Conservation (phyloP, 2,888 invertebrate genomes). For the Zele albiditarsus region DNA sequence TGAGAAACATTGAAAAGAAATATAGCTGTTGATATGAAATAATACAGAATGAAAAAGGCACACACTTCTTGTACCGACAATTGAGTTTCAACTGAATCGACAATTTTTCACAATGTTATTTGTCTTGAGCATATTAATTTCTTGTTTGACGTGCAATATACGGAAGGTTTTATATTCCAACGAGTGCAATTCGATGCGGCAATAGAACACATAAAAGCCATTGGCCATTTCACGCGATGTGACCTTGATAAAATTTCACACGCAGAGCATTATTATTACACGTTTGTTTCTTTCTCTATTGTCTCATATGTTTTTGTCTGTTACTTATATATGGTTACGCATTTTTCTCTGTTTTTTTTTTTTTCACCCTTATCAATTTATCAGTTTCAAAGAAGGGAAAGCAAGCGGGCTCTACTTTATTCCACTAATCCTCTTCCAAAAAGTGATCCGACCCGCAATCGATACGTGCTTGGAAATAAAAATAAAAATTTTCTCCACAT, state of each 20-base stretch:
- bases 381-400: background rate
- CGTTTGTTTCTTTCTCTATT: background rate
- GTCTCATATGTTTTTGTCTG: background rate
- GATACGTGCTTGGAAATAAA: constrained; percentile 12
- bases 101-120: constrained; percentile 13
- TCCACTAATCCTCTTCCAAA: background rate
- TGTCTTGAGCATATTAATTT: background rate
- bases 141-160: background rate
- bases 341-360: background rate
- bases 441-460: background rate
- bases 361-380: constrained; percentile 4
- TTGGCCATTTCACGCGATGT: background rate
- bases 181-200: constrained; percentile 7
- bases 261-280: background rate
- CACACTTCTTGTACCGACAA: background rate
- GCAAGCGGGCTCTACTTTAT: background rate
- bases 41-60: background rate
- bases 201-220: background rate
- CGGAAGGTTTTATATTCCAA: background rate
- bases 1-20: background rate
- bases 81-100: constrained; percentile 2
- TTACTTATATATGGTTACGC: background rate
- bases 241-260: constrained; percentile 3
- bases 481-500: constrained; percentile 1
- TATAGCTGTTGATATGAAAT: background rate